These are phyloP conservation scores for Acestrorhynchus altus DNA, from an alignment of 2,797 vertebrate genomes.

Conservation along the genomic window DNA sequence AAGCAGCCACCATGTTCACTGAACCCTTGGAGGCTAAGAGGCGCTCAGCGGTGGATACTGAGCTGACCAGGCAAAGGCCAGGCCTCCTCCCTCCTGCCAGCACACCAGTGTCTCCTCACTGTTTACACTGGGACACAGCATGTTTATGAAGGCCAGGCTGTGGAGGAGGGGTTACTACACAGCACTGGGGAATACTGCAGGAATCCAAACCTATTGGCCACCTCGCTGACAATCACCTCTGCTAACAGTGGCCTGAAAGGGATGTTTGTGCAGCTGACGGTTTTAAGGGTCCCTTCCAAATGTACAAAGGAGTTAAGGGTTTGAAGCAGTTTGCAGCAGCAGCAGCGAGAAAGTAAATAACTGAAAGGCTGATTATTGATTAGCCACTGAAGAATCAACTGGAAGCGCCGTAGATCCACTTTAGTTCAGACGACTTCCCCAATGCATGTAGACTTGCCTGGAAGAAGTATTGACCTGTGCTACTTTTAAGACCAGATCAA, in stretches of 20 bases:
- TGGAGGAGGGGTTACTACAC: conserved; percentile 62
- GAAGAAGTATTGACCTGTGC: conserved; percentile 18
- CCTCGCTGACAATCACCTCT: conserved; percentile 6
- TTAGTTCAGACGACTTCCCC: conserved; percentile 19
- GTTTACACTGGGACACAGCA: conserved; percentile 69
- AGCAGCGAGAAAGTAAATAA: not conserved
- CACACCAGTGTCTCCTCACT: conserved; percentile 35
- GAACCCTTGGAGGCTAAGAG: not conserved
- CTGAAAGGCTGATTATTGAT: conserved; percentile 22
- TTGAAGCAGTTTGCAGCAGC: not conserved
- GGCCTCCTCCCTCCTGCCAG: conserved; percentile 40
- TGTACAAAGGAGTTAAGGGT: not conserved
- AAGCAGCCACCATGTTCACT: not conserved
- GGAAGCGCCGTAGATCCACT: conserved; percentile 17
- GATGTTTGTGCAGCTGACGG: conserved; percentile 11
- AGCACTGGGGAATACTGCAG: conserved; percentile 23
- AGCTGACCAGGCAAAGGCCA: not conserved
- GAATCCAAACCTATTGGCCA: conserved; percentile 35
- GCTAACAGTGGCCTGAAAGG: conserved; percentile 2
- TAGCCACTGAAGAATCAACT: conserved; percentile 28
- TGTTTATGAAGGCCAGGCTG: conserved; percentile 66
- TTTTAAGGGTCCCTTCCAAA: conserved; percentile 1
- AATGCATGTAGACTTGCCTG: conserved; percentile 17
- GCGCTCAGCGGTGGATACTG: not conserved
- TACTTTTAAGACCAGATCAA: conserved; percentile 18